Conservation (phyloP, 2,113 vertebrate genomes). For the Seriola dumerili region DNA sequence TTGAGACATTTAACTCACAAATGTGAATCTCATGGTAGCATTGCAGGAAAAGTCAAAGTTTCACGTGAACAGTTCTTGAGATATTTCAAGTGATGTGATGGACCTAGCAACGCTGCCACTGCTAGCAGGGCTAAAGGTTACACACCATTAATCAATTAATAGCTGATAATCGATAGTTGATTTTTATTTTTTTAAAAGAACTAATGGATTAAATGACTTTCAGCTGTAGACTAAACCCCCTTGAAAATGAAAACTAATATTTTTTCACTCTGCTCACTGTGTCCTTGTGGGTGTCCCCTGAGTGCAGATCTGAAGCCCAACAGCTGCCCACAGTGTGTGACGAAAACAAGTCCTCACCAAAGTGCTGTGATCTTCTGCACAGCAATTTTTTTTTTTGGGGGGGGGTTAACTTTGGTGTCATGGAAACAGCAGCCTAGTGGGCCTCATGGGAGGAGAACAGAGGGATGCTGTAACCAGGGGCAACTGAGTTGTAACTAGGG, state of each 20-base stretch:
- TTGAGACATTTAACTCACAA: too few species aligned
- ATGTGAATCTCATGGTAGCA: too few species aligned
- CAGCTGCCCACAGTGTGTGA: constrained; percentile 19
- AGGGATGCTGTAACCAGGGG: constrained; percentile 74
- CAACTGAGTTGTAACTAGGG: constrained; percentile 62
- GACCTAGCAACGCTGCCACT: background rate
- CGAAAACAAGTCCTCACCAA: background rate
- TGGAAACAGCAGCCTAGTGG: constrained; percentile 67
- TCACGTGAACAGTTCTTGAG: background rate
- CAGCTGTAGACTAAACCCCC: too few species aligned
- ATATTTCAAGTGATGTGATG: background rate
- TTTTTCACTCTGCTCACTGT: background rate
- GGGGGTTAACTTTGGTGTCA: constrained; percentile 61
- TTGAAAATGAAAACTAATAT: background rate
- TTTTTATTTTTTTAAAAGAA: background rate
- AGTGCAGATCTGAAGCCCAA: constrained; percentile 31
- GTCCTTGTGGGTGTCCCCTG: constrained; percentile 24
- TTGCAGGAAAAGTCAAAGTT: too few species aligned
- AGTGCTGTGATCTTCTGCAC: background rate
- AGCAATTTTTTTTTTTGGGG: constrained; percentile 17
- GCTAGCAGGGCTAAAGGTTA: background rate
- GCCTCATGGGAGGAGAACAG: constrained; percentile 51
- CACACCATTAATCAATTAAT: background rate
- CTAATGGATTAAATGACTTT: background rate
- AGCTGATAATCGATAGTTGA: too few species aligned